These are phyloP conservation scores for Bombus terrestris DNA, from an alignment of 1,140 invertebrate species.

Conservation along the genomic window DNA sequence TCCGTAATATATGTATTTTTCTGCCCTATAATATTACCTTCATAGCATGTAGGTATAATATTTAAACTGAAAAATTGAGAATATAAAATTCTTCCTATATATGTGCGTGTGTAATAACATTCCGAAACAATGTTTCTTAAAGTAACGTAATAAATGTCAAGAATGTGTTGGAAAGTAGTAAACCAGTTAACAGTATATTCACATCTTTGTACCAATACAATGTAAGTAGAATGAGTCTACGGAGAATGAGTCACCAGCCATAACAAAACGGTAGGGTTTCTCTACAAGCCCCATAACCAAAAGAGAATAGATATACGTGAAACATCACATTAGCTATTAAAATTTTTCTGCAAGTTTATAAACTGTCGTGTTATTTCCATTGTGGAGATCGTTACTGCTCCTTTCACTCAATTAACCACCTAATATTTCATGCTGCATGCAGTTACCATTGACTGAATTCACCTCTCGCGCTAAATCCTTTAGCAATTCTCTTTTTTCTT, in stretches of 20 bases:
- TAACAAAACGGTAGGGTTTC: not conserved
- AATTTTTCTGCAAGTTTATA: not conserved
- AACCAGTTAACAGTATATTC: not conserved
- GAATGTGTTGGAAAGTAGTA: not conserved
- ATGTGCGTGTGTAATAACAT: too few relatives aligned
- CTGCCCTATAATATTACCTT: too few relatives aligned
- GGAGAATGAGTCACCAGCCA: not conserved
- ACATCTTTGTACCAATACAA: not conserved
- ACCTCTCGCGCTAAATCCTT: not conserved
- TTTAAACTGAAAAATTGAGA: too few relatives aligned
- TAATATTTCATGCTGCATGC: not conserved
- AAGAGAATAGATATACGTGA: not conserved
- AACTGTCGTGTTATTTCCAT: not conserved
- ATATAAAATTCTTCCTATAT: too few relatives aligned
- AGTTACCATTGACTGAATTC: not conserved
- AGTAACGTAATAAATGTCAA: too few relatives aligned
- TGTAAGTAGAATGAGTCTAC: not conserved
- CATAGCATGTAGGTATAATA: too few relatives aligned
- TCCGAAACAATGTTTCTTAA: too few relatives aligned
- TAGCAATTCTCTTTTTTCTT: fast-evolving
- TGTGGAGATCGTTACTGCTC: not conserved
- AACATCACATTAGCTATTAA: not conserved
- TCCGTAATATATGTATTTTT: too few relatives aligned
- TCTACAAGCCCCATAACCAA: fast-evolving
- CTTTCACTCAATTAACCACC: not conserved